Percentiles rank a stretch among this genome's conserved stretches.
phyloP scores from a whole-genome alignment of 1,140 invertebrate genomes.

The Sipha flava region DNA sequence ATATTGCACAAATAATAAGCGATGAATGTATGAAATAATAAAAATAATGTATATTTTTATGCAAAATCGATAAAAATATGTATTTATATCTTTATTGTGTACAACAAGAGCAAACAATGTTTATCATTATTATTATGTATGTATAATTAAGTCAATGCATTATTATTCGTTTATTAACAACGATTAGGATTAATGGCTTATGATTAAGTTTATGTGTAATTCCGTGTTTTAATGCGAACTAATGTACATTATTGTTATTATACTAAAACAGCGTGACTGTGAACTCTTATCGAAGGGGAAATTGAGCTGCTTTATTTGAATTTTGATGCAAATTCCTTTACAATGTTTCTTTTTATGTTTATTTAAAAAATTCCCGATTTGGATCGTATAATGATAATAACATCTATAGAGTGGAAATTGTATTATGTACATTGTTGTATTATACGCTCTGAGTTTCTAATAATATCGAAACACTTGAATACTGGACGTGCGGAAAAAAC shows the following conservation, averaged over 20 bases:
- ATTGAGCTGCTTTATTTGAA: background rate
- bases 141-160: background rate
- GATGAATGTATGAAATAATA: background rate
- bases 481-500: too few species aligned
- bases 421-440: background rate
- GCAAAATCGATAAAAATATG: background rate
- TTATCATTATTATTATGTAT: background rate
- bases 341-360: background rate
- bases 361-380: background rate
- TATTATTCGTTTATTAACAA: background rate
- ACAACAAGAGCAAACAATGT: background rate
- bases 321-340: background rate
- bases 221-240: background rate
- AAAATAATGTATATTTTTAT: background rate
- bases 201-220: background rate
- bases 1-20: background rate
- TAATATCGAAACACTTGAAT: too few species aligned
- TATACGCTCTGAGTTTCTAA: too few species aligned
- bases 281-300: background rate
- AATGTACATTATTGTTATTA: background rate
- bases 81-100: background rate
- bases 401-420: background rate
- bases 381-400: background rate
- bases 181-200: background rate
- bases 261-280: background rate